Conservation (phyloP, 30 jellyfish, hydroid and myxozoan genomes). For the Haliclystus octoradiatus region DNA sequence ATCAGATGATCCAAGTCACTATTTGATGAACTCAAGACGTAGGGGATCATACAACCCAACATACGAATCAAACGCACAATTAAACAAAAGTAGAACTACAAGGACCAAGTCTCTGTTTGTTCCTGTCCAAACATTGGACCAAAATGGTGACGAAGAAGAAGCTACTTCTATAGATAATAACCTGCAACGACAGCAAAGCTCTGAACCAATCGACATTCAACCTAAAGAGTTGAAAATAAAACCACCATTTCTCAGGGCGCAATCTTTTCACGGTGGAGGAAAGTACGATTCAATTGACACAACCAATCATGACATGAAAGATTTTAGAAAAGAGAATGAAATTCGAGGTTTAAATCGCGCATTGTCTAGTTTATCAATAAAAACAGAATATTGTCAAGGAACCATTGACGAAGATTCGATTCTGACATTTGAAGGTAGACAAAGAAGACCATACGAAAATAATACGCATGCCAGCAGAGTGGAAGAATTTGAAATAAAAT, state of each 20-base stretch:
- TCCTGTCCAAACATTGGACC: conserved; percentile 20
- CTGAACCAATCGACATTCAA: conserved; percentile 8
- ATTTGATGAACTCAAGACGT: conserved; percentile 44
- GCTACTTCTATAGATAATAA: background rate
- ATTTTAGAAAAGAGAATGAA: background rate
- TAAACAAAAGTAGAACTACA: conserved; percentile 4
- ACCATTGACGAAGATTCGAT: conserved; percentile 32
- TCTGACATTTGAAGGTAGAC: conserved; percentile 11
- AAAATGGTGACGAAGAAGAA: conserved; percentile 20
- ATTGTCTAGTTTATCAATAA: background rate
- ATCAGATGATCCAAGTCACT: conserved; percentile 66
- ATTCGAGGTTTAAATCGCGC: background rate
- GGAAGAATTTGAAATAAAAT: conserved; percentile 33
- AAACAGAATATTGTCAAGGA: conserved; percentile 30
- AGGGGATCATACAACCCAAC: conserved; percentile 70
- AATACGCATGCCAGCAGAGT: conserved; percentile 24
- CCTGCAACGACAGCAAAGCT: background rate
- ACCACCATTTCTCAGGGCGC: background rate
- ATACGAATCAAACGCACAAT: conserved; percentile 24
- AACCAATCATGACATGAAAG: too few relatives aligned
- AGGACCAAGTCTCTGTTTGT: conserved; percentile 36
- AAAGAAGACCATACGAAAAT: conserved; percentile 15
- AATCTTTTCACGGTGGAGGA: background rate
- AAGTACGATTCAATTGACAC: too few relatives aligned
- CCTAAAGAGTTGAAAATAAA: conserved; percentile 13